phyloP scores from a whole-genome alignment of 2,113 vertebrate genomes.

The Chaetura pelagica region DNA sequence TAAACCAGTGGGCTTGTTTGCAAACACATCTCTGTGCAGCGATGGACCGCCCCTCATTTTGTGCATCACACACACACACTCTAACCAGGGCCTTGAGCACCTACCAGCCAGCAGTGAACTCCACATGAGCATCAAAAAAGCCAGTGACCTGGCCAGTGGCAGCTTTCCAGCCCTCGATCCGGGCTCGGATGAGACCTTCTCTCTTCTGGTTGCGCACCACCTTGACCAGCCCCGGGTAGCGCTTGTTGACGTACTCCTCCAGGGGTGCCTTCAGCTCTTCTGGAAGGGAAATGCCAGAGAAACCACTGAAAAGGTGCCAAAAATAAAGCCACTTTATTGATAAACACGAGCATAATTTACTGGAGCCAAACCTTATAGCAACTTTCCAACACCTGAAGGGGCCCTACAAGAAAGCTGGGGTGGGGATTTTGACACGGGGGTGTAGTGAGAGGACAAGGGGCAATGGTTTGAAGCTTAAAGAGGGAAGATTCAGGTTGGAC shows the following conservation, averaged over 20 bases:
- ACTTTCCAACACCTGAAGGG: too few species aligned
- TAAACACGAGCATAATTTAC: accelerated
- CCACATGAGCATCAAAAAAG: conserved; percentile 97
- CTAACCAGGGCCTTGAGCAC: background rate
- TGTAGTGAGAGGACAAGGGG: too few species aligned
- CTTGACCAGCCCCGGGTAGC: conserved; percentile 94
- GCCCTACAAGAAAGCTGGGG: too few species aligned
- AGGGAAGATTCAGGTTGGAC: too few species aligned
- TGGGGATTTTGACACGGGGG: too few species aligned
- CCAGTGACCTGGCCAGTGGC: conserved; percentile 92
- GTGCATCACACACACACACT: too few species aligned
- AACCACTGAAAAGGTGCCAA: background rate
- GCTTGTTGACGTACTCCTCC: conserved; percentile 95
- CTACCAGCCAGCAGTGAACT: conserved; percentile 96
- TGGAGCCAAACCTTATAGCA: background rate
- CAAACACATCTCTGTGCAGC: background rate
- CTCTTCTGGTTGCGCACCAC: conserved; percentile 94
- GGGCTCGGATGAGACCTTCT: conserved; percentile 94
- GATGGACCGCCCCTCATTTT: accelerated
- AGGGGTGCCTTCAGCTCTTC: conserved; percentile 93
- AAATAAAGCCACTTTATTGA: background rate
- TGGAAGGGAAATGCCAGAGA: conserved; percentile 56
- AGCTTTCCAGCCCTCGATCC: conserved; percentile 95
- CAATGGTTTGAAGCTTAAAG: too few species aligned
- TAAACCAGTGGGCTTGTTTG: background rate